Conservation (phyloP, 2,113 vertebrate species). For the Semnornis frantzii region DNA sequence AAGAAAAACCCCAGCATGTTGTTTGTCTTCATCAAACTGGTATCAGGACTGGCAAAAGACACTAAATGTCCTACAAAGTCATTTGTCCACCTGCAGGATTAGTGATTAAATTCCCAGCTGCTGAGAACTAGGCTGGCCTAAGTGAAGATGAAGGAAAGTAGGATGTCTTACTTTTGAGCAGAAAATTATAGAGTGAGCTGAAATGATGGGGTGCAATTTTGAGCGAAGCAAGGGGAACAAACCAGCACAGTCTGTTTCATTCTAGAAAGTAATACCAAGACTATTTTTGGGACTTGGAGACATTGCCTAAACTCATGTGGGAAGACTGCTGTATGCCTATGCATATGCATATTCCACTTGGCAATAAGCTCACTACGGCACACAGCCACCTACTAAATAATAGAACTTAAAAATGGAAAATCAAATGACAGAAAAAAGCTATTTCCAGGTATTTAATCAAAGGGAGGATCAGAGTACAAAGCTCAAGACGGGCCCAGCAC, state of each 20-base stretch:
- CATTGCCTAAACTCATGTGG: slow-evolving; percentile 71
- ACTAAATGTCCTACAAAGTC: not conserved
- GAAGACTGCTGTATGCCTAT: slow-evolving; percentile 67
- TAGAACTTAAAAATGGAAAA: slow-evolving; percentile 75
- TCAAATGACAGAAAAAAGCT: slow-evolving; percentile 71
- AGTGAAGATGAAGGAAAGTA: not conserved
- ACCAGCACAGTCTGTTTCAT: slow-evolving; percentile 61
- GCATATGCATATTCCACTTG: slow-evolving; percentile 73
- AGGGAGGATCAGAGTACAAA: slow-evolving; percentile 40
- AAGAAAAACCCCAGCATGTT: not conserved
- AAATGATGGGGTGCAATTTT: slow-evolving; percentile 40
- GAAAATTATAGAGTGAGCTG: slow-evolving; percentile 28
- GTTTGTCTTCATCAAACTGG: not conserved
- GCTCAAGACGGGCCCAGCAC: slow-evolving; percentile 53
- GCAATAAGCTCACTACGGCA: slow-evolving; percentile 47
- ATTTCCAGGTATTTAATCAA: slow-evolving; percentile 70
- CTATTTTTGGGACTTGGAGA: slow-evolving; percentile 76
- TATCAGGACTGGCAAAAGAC: not conserved
- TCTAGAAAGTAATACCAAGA: slow-evolving; percentile 68
- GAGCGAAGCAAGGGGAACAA: slow-evolving; percentile 28
- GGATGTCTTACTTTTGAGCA: slow-evolving; percentile 20
- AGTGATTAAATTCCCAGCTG: not conserved
- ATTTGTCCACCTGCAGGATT: not conserved
- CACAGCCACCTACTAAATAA: slow-evolving; percentile 68
- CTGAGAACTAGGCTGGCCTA: not conserved